phyloP scores from a whole-genome alignment of 2,113 vertebrate genomes.

The Grantiella picta region DNA sequence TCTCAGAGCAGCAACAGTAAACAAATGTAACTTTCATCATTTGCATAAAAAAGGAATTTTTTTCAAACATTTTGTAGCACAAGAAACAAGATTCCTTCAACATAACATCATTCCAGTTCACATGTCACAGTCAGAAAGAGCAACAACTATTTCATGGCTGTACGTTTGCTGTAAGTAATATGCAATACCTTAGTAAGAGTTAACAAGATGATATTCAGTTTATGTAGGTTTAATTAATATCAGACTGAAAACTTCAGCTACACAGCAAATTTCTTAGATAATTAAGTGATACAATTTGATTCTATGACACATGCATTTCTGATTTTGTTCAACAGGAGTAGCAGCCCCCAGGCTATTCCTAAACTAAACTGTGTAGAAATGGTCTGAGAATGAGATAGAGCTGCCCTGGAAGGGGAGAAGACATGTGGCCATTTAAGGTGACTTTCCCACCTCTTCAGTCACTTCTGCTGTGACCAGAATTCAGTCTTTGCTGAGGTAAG shows the following conservation, averaged over 20 bases:
- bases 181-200: accelerated
- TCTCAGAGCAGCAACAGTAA: background rate
- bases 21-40: background rate
- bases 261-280: accelerated
- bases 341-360: background rate
- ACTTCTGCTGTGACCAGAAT: background rate
- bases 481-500: background rate
- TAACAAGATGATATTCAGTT: background rate
- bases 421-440: background rate
- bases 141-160: background rate
- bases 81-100: background rate
- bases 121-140: background rate
- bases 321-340: background rate
- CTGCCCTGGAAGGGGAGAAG: background rate
- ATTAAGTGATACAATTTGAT: background rate
- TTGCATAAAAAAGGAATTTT: background rate
- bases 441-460: background rate
- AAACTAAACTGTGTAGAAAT: accelerated
- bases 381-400: background rate
- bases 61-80: background rate
- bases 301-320: accelerated
- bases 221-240: accelerated
- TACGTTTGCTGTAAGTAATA: background rate
- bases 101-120: background rate
- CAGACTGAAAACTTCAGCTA: background rate